A percentile compares a stretch with the other conserved stretches of the same genome.
Evolutionary conservation across 2,797 vertebrate species (phyloP).

Genomic region (Hoplostethus atlanticus): DNA sequence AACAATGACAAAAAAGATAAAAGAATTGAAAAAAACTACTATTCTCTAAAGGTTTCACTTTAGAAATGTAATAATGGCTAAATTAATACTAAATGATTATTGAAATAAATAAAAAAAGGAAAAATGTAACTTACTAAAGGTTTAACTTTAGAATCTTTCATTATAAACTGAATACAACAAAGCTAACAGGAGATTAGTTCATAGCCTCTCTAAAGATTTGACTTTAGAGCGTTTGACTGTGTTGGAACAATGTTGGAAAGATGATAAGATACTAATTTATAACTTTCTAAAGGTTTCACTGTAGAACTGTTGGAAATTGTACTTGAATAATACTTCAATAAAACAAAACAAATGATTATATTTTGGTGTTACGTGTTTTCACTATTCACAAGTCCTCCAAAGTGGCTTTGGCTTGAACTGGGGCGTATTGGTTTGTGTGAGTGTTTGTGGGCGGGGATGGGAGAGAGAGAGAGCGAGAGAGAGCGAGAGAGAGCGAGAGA

Average conservation of each 20-base stretch:
- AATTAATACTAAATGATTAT: neutral
- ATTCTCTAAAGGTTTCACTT: constrained; percentile 54
- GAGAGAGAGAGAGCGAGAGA: neutral
- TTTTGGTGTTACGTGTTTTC: constrained; percentile 40
- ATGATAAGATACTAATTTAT: constrained; percentile 6
- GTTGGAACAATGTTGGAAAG: constrained; percentile 51
- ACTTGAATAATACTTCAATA: constrained; percentile 57
- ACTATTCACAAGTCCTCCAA: constrained; percentile 16
- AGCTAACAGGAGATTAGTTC: too few species aligned
- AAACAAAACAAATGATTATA: constrained; percentile 36
- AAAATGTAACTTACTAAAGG: neutral
- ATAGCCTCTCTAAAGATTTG: neutral
- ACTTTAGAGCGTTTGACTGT: constrained; percentile 26
- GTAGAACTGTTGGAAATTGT: constrained; percentile 18
- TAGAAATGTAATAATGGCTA: constrained; percentile 19
- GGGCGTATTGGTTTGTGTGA: neutral
- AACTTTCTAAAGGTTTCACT: neutral
- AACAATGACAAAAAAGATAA: constrained; percentile 50
- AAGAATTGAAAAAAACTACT: neutral
- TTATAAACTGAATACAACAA: constrained; percentile 12
- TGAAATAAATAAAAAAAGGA: neutral
- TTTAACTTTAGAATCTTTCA: constrained; percentile 65
- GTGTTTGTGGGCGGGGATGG: neutral
- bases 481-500: too few species aligned
- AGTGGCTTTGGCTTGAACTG: neutral